Conservation (phyloP, 2,797 vertebrate species). For the Tamandua tetradactyla region DNA sequence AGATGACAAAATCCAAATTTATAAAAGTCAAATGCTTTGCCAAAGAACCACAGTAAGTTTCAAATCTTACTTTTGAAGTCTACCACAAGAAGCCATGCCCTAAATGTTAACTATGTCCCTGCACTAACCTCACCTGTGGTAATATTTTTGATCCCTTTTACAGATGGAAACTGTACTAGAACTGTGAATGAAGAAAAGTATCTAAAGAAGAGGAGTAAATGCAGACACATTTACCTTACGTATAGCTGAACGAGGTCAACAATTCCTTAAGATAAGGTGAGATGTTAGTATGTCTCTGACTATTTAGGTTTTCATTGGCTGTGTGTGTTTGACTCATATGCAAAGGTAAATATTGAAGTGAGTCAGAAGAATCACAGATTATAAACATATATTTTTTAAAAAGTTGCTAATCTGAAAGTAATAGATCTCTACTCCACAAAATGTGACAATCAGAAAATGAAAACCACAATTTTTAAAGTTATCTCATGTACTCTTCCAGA, state of each 20-base stretch:
- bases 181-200: not conserved
- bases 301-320: not conserved
- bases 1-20: not conserved
- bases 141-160: not conserved
- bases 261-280: not conserved
- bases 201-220: not conserved
- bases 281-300: not conserved
- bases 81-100: not conserved
- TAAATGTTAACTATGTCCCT: not conserved
- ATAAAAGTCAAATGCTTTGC: not conserved
- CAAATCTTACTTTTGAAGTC: not conserved
- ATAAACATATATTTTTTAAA: not conserved
- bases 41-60: not conserved
- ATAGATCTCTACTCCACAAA: not conserved
- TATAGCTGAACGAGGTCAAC: not conserved
- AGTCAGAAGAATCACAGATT: not conserved
- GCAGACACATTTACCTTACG: not conserved
- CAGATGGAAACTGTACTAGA: not conserved
- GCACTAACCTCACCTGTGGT: not conserved
- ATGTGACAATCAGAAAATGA: not conserved
- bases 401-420: not conserved
- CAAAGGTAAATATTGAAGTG: not conserved
- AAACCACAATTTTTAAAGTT: not conserved
- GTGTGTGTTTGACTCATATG: not conserved
- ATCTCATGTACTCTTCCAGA: not conserved